These are phyloP conservation scores for Centropyge bicolor DNA, from an alignment of 2,797 vertebrate genomes.

Conservation along the genomic window DNA sequence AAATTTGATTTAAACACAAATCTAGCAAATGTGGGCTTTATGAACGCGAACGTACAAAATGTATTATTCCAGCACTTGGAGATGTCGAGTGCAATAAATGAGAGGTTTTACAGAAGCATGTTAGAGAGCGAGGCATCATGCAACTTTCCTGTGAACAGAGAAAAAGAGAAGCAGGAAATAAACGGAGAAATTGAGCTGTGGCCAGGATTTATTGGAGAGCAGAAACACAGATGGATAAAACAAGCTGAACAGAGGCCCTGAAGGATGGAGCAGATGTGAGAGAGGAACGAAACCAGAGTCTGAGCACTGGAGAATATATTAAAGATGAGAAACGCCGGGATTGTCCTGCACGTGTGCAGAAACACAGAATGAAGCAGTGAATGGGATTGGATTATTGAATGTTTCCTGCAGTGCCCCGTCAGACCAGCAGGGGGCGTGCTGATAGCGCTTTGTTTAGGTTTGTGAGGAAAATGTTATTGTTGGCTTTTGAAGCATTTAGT, in stretches of 20 bases:
- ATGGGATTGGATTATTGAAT: too few species aligned
- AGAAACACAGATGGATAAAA: neutral
- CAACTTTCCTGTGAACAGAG: neutral
- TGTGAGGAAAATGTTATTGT: too few species aligned
- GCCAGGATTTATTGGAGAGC: neutral
- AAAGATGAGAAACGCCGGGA: neutral
- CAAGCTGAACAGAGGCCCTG: neutral
- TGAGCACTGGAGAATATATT: neutral
- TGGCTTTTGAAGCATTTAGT: neutral
- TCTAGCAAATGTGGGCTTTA: neutral
- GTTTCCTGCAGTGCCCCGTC: neutral
- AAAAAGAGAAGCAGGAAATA: neutral
- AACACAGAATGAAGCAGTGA: too few species aligned
- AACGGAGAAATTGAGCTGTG: neutral
- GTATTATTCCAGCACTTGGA: too few species aligned
- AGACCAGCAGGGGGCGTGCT: neutral
- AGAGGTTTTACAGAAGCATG: neutral
- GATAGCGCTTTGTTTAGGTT: neutral
- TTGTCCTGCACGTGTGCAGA: too few species aligned
- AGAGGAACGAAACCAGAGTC: neutral
- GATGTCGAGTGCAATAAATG: neutral
- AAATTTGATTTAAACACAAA: conserved; percentile 5
- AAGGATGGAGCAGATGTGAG: neutral
- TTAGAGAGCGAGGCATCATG: neutral
- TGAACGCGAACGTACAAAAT: neutral